These are phyloP conservation scores for Cydia pomonella DNA, from an alignment of 1,140 invertebrate species.

Conservation along the genomic window DNA sequence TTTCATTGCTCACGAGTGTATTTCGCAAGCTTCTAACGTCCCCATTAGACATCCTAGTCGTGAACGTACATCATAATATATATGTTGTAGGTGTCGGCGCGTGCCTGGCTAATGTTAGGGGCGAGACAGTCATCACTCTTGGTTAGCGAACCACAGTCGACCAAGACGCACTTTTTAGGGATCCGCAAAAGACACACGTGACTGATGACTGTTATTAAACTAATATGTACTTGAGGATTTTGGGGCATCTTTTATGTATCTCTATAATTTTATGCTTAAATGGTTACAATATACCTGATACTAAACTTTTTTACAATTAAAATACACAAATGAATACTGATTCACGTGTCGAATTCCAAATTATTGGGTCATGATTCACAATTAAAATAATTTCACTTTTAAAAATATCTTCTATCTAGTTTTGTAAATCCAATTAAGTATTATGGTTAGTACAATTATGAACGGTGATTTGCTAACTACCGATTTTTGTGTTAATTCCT, in stretches of 20 bases:
- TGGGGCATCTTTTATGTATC: conserved; percentile 35
- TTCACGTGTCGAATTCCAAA: too few species aligned
- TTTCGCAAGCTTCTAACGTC: neutral
- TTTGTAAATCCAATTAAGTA: too few species aligned
- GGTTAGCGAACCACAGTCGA: conserved; percentile 66
- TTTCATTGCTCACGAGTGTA: neutral
- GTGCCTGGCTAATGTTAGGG: conserved; percentile 59
- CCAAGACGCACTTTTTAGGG: conserved; percentile 64
- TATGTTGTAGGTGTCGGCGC: conserved; percentile 43
- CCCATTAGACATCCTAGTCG: neutral
- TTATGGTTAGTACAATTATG: too few species aligned
- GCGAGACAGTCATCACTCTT: conserved; percentile 67
- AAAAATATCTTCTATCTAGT: too few species aligned
- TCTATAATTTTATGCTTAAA: conserved; percentile 23
- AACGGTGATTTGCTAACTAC: too few species aligned
- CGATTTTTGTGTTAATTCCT: too few species aligned
- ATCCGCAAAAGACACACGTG: neutral
- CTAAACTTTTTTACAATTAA: too few species aligned
- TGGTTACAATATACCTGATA: neutral
- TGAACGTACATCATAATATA: conserved; percentile 4
- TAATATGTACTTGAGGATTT: neutral
- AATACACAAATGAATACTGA: too few species aligned
- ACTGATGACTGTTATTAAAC: conserved; percentile 1
- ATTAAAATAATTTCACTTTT: too few species aligned
- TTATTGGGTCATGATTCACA: too few species aligned